These are phyloP conservation scores for Brenthis ino DNA, from an alignment of 2,888 invertebrate species.

Conservation along the genomic window DNA sequence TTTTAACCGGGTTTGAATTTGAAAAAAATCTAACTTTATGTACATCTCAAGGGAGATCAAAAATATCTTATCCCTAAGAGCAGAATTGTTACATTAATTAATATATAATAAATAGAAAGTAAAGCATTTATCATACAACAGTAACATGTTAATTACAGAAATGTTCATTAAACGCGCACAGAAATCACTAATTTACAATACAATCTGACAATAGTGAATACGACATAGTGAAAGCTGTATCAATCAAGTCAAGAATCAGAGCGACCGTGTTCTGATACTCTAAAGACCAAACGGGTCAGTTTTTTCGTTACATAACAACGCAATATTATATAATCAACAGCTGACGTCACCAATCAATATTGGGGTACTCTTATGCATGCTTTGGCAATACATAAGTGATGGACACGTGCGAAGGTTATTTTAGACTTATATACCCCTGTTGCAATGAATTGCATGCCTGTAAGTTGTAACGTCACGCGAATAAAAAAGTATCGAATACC, in stretches of 20 bases:
- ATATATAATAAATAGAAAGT: no score
- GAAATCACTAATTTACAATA: constrained; percentile 18
- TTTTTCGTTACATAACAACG: constrained; percentile 58
- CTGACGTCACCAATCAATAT: constrained; percentile 46
- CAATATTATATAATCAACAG: constrained; percentile 51
- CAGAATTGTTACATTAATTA: no score
- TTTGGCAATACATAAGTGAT: constrained; percentile 46
- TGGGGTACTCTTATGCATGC: constrained; percentile 46
- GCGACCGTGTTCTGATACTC: constrained; percentile 43
- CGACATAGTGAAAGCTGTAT: constrained; percentile 54
- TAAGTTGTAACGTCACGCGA: constrained; percentile 33
- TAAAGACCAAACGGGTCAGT: constrained; percentile 48
- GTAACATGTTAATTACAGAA: no score
- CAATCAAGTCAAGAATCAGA: constrained; percentile 41
- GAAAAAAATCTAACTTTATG: no score
- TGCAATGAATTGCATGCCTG: constrained; percentile 39
- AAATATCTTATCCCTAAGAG: no score
- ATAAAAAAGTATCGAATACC: constrained; percentile 27
- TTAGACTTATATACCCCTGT: constrained; percentile 30
- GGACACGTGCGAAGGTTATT: constrained; percentile 36
- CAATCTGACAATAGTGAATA: constrained; percentile 20
- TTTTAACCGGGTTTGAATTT: background rate
- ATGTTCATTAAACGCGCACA: background rate
- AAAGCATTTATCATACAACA: no score
- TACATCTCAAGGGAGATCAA: no score